Percentiles rank a stretch among this genome's conserved stretches.
phyloP scores from a whole-genome alignment of 92 coral and sea anemone genomes.

The Epizoanthus ramosus region DNA sequence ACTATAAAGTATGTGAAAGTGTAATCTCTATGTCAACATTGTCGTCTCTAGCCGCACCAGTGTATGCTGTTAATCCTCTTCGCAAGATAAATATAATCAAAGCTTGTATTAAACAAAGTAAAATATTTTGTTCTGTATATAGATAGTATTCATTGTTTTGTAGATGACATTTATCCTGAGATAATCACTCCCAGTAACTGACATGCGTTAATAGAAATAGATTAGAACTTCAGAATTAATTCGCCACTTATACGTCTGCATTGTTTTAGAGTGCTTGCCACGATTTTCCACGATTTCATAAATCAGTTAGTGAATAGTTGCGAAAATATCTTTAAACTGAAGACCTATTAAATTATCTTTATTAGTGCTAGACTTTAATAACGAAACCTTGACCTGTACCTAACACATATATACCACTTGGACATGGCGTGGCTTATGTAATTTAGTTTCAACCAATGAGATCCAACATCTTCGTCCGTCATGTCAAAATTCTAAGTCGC shows the following conservation, averaged over 20 bases:
- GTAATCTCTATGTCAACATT: no score
- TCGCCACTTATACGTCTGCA: neutral
- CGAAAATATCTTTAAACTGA: neutral
- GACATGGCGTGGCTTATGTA: neutral
- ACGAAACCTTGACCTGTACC: neutral
- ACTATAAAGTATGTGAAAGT: no score
- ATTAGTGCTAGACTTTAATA: neutral
- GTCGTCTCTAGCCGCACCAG: no score
- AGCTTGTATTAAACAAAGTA: neutral
- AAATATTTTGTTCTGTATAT: neutral
- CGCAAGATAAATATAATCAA: neutral
- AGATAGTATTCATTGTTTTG: neutral
- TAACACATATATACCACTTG: neutral
- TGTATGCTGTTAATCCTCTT: no score
- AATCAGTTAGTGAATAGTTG: conserved; percentile 20
- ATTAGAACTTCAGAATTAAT: neutral
- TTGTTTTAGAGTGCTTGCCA: neutral
- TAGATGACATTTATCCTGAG: neutral
- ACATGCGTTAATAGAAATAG: neutral
- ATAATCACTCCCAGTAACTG: neutral
- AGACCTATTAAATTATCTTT: no score
- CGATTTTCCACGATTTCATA: neutral
- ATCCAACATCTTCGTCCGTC: neutral
- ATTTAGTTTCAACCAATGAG: conserved; percentile 27
- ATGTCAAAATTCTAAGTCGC: conserved; percentile 20